Base-by-base conservation (phyloP, 2,113 vertebrate genomes). In the Australoheros scitulus region DNA sequence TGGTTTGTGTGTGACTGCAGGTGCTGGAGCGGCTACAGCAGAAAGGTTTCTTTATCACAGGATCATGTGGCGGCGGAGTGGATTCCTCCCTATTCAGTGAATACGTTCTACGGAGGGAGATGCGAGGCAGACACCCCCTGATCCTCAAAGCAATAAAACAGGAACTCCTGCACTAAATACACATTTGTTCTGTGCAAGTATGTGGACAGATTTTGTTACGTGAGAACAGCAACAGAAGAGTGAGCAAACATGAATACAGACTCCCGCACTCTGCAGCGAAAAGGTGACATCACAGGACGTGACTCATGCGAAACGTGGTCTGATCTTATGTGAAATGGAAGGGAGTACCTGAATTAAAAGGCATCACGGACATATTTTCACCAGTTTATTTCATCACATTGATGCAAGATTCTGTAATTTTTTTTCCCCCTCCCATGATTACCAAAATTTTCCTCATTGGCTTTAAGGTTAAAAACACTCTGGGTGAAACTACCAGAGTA, bases 11-110 rank as follows among this genome's bases (percentile, higher is more conserved):
- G 52, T 90, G 76, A 76, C 55, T 93, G 76, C 95, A 99, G 98
- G 98, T 99, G 88, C 95, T 99, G 82, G 97, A 99, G 91, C 94
- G 97, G 81, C 94, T 99, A 76, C 97, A 98, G 93, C 97, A 97
- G 88, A 96, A 95, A 85, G 97, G 97, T 1, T 99, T 99, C 95
- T 95, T 97, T 91, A 97, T 99, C 81, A 96, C 97, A 80, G 97
- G 96, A 50, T 98, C 98, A 0, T 97, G 98, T 72, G 98, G 97
- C 7, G 97, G 98, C 70, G 98, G 98, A 3, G 97, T 97, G 85
- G 98, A 99, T 95, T 97, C 97, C 18, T 98, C 98, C 76, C 97
- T 98, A 94, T 99, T 99, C 95, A 98, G 97, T 83, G 97, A 99
- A 95, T 99, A 98, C 17, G 94, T 98, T 87, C 95, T 99, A 61